phyloP scores from a whole-genome alignment of 92 coral and sea anemone species.

The Pocillopora meandrina region DNA sequence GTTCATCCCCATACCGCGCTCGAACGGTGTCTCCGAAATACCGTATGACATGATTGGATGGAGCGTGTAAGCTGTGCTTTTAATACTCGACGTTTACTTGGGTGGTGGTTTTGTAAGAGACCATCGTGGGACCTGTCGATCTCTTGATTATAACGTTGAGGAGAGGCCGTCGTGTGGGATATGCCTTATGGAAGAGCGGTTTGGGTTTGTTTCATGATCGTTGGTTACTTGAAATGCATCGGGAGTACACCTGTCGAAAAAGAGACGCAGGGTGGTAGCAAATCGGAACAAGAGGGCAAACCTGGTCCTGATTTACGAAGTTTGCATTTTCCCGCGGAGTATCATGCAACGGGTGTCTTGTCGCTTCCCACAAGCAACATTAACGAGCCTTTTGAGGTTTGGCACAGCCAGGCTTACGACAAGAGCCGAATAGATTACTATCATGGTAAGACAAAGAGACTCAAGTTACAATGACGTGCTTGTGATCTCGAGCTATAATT shows the following conservation, averaged over 20 bases:
- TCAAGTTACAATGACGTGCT: neutral
- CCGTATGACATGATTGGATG: conserved; percentile 59
- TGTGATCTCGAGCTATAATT: neutral
- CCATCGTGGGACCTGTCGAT: conserved; percentile 24
- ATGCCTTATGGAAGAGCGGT: conserved; percentile 64
- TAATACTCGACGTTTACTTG: conserved; percentile 12
- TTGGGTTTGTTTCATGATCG: conserved; percentile 44
- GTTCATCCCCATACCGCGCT: conserved; percentile 41
- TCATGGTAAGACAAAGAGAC: conserved; percentile 63
- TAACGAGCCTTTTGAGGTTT: conserved; percentile 90
- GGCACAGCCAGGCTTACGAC: conserved; percentile 79
- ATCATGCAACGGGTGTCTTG: conserved; percentile 92
- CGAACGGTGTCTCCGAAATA: conserved; percentile 38
- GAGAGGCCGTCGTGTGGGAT: conserved; percentile 1
- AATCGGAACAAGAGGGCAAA: neutral
- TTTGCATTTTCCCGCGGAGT: conserved; percentile 84
- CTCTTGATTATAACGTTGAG: neutral
- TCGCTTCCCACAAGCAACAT: conserved; percentile 86
- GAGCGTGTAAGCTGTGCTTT: conserved; percentile 37
- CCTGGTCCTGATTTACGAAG: conserved; percentile 61
- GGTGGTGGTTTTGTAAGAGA: conserved; percentile 42
- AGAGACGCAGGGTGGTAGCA: neutral
- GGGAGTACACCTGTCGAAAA: conserved; percentile 2
- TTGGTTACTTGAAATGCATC: conserved; percentile 1
- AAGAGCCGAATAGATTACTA: conserved; percentile 93